A percentile compares a stretch with the other conserved stretches of the same genome.
phyloP scores from a whole-genome alignment of 2,113 vertebrate genomes.

The Cebidichthys violaceus region DNA sequence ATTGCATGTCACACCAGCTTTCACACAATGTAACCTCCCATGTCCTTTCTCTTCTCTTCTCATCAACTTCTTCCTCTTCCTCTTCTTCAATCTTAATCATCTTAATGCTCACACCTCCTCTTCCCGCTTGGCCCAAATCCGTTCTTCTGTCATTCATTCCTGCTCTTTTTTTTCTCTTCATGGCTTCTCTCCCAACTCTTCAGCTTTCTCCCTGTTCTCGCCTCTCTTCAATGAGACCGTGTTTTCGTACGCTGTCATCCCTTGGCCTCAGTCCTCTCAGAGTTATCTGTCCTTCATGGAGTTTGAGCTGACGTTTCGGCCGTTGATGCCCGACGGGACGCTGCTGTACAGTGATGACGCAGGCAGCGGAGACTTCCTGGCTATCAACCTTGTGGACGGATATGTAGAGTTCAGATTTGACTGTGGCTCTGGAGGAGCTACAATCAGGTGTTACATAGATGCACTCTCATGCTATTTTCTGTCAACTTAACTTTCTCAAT shows the following conservation, averaged over 20 bases:
- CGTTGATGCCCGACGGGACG: slow-evolving; percentile 85
- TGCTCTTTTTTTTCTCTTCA: slow-evolving; percentile 62
- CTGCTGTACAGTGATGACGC: slow-evolving; percentile 95
- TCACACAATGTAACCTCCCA: background rate
- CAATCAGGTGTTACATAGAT: slow-evolving; percentile 87
- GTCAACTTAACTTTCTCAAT: background rate
- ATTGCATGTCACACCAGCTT: slow-evolving; percentile 25
- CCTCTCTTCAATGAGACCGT: slow-evolving; percentile 92
- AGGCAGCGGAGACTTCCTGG: slow-evolving; percentile 91
- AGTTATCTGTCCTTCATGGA: slow-evolving; percentile 96
- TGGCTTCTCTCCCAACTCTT: background rate
- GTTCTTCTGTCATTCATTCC: slow-evolving; percentile 21
- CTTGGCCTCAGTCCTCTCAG: slow-evolving; percentile 91
- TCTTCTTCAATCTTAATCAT: background rate
- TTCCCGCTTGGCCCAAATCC: background rate
- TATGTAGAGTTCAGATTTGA: slow-evolving; percentile 95
- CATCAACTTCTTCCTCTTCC: background rate
- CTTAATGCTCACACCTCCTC: background rate
- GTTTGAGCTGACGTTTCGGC: slow-evolving; percentile 92
- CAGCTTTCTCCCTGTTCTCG: slow-evolving; percentile 89
- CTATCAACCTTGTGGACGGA: slow-evolving; percentile 87
- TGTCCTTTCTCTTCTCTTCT: background rate
- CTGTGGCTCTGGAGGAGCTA: slow-evolving; percentile 92
- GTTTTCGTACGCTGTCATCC: slow-evolving; percentile 88
- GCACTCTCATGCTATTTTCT: background rate